Evolutionary conservation across 2,797 vertebrate genomes (phyloP).

Genomic region (Pipistrellus pipistrellus): DNA sequence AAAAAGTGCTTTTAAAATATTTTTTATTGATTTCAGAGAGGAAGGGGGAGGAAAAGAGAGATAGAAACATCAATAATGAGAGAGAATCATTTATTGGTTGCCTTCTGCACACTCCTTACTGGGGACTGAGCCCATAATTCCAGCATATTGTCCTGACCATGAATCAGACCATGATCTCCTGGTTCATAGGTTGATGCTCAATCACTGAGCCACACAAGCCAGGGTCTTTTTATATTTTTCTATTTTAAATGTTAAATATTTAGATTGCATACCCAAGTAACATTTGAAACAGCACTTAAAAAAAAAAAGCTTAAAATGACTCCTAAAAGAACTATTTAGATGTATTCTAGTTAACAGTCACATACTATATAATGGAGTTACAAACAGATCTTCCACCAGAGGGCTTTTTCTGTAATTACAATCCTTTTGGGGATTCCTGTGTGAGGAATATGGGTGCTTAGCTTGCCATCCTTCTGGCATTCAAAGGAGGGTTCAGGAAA

Average conservation of each 20-base stretch:
- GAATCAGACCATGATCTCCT: no score
- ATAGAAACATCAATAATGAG: no score
- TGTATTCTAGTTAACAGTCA: not conserved
- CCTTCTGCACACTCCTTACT: no score
- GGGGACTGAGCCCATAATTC: no score
- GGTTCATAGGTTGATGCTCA: no score
- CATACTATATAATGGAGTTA: not conserved
- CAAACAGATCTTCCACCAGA: constrained; percentile 12
- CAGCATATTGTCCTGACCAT: no score
- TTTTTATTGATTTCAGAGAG: no score
- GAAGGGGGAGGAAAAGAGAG: no score
- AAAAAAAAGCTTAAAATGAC: constrained; percentile 11
- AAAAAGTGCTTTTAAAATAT: not conserved
- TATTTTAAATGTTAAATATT: constrained; percentile 60
- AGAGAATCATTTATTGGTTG: no score
- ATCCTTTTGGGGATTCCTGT: not conserved
- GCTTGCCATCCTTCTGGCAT: not conserved
- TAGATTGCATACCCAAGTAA: constrained; percentile 30
- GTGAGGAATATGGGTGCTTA: not conserved
- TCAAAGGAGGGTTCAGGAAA: not conserved
- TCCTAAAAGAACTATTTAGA: constrained; percentile 58
- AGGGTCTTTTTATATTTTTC: not conserved
- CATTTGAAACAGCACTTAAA: not conserved
- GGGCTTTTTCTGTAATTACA: constrained; percentile 25
- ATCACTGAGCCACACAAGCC: no score